Evolutionary conservation across 2,113 vertebrate species (phyloP).

Genomic region (Chrysochloris asiatica): DNA sequence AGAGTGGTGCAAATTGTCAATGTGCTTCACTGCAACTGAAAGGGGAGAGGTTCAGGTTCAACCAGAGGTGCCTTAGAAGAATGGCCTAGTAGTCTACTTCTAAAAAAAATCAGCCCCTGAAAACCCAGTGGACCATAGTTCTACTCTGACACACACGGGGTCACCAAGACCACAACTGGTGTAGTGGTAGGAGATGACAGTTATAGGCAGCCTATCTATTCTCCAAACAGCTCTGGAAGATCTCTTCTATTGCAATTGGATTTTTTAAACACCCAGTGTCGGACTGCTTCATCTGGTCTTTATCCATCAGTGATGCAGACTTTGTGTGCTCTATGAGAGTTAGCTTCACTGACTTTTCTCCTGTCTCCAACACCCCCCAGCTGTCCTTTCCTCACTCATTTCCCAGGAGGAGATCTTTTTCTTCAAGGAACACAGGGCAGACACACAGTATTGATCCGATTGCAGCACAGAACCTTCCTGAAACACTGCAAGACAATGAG

Average conservation of each 20-base stretch:
- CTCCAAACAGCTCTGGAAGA: neutral
- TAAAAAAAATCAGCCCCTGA: neutral
- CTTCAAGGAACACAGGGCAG: neutral
- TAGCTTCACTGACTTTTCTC: neutral
- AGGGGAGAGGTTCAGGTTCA: neutral
- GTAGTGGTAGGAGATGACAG: neutral
- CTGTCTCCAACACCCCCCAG: neutral
- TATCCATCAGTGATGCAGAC: neutral
- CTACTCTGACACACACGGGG: neutral
- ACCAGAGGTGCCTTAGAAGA: neutral
- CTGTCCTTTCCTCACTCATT: neutral
- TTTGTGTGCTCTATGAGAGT: neutral
- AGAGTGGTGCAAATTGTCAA: neutral
- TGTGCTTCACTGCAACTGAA: neutral
- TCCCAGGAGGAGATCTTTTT: slow-evolving; percentile 33
- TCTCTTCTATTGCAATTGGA: neutral
- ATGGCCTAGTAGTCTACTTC: neutral
- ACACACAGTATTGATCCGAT: slow-evolving; percentile 68
- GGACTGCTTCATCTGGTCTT: slow-evolving; percentile 10
- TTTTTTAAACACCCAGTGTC: neutral
- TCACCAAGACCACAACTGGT: neutral
- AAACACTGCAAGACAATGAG: slow-evolving; percentile 58
- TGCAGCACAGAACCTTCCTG: slow-evolving; percentile 60
- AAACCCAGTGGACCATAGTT: neutral
- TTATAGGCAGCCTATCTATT: neutral